phyloP scores from a whole-genome alignment of 2,797 vertebrate genomes.

The Carapus acus region DNA sequence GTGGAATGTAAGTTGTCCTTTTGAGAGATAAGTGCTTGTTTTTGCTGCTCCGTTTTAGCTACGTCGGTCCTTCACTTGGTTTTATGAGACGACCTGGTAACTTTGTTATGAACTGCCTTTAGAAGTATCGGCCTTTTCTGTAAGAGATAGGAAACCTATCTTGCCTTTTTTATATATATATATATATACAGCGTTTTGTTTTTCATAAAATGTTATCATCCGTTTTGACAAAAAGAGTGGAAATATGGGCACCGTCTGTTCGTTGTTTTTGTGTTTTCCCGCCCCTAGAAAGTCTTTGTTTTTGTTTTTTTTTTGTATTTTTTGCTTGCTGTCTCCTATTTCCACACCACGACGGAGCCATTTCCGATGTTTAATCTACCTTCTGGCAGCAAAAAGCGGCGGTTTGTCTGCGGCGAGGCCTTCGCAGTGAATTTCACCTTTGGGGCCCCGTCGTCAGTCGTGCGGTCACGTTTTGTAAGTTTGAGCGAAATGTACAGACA shows the following conservation, averaged over 20 bases:
- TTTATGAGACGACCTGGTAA: conserved; percentile 33
- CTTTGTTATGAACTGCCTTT: conserved; percentile 30
- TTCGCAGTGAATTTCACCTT: too few species aligned
- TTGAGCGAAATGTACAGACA: too few species aligned
- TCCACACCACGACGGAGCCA: too few species aligned
- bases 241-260: conserved; percentile 18
- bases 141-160: conserved; percentile 21
- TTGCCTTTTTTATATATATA: conserved; percentile 35
- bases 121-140: conserved; percentile 24
- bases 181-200: conserved; percentile 5
- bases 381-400: too few species aligned
- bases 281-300: conserved; percentile 21
- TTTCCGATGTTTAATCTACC: too few species aligned
- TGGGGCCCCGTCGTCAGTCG: too few species aligned
- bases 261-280: conserved; percentile 22
- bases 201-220: conserved; percentile 42
- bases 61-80: conserved; percentile 32
- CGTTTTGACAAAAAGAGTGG: conserved; percentile 30
- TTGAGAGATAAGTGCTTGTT: conserved; percentile 43
- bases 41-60: conserved; percentile 38
- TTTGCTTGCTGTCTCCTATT: too few species aligned
- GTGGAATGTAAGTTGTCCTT: conserved; percentile 52
- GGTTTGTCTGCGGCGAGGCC: too few species aligned
- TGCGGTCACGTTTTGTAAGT: too few species aligned
- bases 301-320: too few species aligned